Percentiles rank a stretch among this genome's conserved stretches.
phyloP scores from a whole-genome alignment of 2,113 vertebrate genomes.

The Aramus guarauna region DNA sequence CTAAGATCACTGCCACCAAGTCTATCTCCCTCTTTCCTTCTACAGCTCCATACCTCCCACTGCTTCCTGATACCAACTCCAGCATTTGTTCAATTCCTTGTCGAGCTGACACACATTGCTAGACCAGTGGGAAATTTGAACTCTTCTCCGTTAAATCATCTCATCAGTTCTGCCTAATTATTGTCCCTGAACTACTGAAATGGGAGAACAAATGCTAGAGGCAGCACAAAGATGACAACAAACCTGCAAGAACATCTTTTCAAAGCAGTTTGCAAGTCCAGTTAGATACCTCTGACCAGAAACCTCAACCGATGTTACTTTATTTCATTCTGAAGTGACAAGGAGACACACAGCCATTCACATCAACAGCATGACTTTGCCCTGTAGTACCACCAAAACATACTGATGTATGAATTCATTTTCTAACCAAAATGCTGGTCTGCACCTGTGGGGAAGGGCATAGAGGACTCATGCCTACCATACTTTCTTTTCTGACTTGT shows the following conservation, averaged over 20 bases:
- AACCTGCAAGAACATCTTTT: neutral
- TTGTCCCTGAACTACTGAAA: neutral
- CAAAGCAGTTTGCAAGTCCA: neutral
- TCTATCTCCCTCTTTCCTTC: neutral
- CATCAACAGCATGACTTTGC: neutral
- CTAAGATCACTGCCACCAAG: neutral
- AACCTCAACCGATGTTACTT: neutral
- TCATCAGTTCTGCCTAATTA: neutral
- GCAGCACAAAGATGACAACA: neutral
- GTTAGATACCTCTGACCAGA: neutral
- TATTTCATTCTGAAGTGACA: neutral
- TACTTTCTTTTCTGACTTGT: neutral
- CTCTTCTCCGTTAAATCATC: neutral
- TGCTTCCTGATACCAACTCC: neutral
- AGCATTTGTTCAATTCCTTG: neutral
- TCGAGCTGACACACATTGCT: neutral
- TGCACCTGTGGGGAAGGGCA: no score
- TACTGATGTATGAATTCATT: accelerated
- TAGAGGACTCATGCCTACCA: accelerated
- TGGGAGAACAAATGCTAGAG: neutral
- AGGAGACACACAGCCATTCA: neutral
- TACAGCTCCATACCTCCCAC: neutral
- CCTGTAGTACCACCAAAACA: neutral
- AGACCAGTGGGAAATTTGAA: neutral
- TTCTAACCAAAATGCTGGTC: neutral